Evolutionary conservation across 2,888 invertebrate genomes (phyloP).

Genomic region (Spisula subtruncata): DNA sequence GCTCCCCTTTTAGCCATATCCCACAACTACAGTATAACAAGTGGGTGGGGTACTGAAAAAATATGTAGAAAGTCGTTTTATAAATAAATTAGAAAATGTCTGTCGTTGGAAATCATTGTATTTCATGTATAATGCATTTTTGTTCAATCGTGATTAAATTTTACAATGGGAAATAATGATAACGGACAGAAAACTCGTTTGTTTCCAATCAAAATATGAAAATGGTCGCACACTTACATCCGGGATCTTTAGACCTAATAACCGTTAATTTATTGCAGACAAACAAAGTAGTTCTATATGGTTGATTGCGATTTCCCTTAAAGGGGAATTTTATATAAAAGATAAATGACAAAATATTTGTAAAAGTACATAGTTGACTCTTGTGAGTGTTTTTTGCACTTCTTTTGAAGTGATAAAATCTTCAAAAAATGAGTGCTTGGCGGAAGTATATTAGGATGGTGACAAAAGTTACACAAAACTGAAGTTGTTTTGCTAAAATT

Average conservation of each 20-base stretch:
- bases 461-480: constrained; percentile 5
- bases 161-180: neutral
- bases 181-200: neutral
- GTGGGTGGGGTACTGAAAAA: constrained; percentile 43
- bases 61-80: neutral
- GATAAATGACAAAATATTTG: too few relatives aligned
- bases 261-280: neutral
- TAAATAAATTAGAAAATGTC: neutral
- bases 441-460: constrained; percentile 6
- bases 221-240: constrained; percentile 45
- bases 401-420: neutral
- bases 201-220: neutral
- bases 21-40: neutral
- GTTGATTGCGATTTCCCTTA: neutral
- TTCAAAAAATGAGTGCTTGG: neutral
- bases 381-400: neutral
- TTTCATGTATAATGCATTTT: neutral
- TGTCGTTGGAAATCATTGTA: neutral
- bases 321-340: neutral
- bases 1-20: constrained; percentile 86
- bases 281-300: constrained; percentile 4
- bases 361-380: neutral
- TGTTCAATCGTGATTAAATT: neutral
- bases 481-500: neutral
- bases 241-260: constrained; percentile 26